phyloP scores from a whole-genome alignment of 2,797 vertebrate species.

The Microctenopoma lineatum region DNA sequence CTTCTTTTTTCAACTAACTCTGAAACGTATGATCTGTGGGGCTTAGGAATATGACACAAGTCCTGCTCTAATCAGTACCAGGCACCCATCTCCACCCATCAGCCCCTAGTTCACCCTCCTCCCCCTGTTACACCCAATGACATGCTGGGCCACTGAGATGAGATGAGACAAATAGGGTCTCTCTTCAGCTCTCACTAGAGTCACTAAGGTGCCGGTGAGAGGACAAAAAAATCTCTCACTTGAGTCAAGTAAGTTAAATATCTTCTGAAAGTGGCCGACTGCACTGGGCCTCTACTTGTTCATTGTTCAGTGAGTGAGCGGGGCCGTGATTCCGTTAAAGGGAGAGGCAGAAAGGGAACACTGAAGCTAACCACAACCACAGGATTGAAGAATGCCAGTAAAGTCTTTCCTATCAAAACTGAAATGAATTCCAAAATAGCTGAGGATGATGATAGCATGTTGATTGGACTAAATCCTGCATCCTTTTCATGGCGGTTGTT shows the following conservation, averaged over 20 bases:
- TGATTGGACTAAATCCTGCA: conserved; percentile 49
- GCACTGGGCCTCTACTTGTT: conserved; percentile 22
- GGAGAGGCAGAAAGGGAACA: conserved; percentile 52
- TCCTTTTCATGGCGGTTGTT: not conserved
- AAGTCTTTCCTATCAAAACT: conserved; percentile 60
- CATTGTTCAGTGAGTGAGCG: conserved; percentile 34
- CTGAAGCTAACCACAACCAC: conserved; percentile 64
- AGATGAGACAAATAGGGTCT: conserved; percentile 63
- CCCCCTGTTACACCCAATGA: conserved; percentile 26
- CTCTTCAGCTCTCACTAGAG: conserved; percentile 32
- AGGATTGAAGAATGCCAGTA: conserved; percentile 61
- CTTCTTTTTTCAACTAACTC: not conserved
- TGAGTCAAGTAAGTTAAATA: conserved; percentile 26
- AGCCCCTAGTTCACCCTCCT: conserved; percentile 16
- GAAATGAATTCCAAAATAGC: conserved; percentile 52
- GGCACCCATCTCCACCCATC: conserved; percentile 36
- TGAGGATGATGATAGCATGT: conserved; percentile 58
- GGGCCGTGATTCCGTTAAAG: conserved; percentile 32
- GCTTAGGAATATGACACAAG: conserved; percentile 15
- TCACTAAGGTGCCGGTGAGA: conserved; percentile 8
- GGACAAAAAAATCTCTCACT: conserved; percentile 1
- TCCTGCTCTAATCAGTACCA: conserved; percentile 43
- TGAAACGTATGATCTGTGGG: not conserved
- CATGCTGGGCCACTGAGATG: conserved; percentile 47
- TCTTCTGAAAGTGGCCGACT: conserved; percentile 1